phyloP scores from a whole-genome alignment of 2,113 vertebrate species.

The Thermophis baileyi region DNA sequence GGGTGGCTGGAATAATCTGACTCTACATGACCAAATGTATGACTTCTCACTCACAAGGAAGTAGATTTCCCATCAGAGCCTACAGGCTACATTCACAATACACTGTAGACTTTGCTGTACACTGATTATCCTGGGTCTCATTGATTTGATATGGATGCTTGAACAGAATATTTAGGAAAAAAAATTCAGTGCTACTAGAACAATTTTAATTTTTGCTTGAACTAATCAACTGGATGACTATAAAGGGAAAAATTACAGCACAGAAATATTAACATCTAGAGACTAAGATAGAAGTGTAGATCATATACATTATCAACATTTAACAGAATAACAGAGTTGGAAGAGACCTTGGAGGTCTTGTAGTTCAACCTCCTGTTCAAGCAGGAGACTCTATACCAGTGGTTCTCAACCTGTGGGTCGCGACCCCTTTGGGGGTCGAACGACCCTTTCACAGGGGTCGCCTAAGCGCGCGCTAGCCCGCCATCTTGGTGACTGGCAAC shows the following conservation, averaged over 20 bases:
- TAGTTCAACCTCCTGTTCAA: no score
- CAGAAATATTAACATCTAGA: neutral
- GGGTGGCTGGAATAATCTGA: neutral
- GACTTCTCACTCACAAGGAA: neutral
- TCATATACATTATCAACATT: neutral
- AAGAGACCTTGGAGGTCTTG: no score
- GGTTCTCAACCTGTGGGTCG: no score
- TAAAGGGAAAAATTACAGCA: neutral
- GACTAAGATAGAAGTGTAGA: neutral
- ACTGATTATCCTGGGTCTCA: neutral
- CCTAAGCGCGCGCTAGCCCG: no score
- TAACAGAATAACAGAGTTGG: neutral
- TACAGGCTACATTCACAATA: neutral
- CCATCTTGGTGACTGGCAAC: no score
- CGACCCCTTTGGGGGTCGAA: no score
- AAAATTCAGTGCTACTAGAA: neutral
- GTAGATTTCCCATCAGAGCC: neutral
- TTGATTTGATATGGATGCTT: neutral
- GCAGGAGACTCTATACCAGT: no score
- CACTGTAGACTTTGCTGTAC: neutral
- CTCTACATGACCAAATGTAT: neutral
- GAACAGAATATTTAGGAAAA: neutral
- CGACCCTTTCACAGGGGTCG: no score
- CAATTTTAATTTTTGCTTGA: neutral
- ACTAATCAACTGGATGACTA: neutral